Evolutionary conservation across 2,113 vertebrate species (phyloP), one percentile per base, ranked within the genome.

Genomic region (Oncorhynchus keta): DNA sequence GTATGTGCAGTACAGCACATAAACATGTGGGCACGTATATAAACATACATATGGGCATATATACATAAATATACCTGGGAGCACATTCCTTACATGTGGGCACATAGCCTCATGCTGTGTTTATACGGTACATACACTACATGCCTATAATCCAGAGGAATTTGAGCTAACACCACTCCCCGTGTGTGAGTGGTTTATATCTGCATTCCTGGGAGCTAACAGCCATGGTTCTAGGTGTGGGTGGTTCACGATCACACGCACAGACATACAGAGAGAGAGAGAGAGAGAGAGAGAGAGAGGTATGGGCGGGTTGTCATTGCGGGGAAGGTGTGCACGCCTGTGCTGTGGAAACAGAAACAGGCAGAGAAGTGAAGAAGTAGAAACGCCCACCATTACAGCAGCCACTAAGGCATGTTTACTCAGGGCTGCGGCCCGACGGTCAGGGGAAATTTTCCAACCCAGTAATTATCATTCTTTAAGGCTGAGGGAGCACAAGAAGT

Each of bases 331-430:
- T 91, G 83, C 88, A 89, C 89, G 87, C 86, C 87, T 83, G 83
- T 87, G 88, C 79, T 90, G 85, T 89, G 88, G 91, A 91, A 90
- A 92, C 80, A 79, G 81, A 86, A 55, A 55, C 49, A 51, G 49
- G 49, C 49, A 14, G 49, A 51, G 49, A 51, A 51, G 9, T 16
- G 13, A 51, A 51, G 49, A 16, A 51, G 85, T 79, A 88, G 45
- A 89, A 83, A 89, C 89, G 84, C 87, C 89, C 88, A 90, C 87
- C 89, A 88, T 92, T 89, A 92, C 89, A 83, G 88, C 85, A 91
- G 90, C 89, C 89, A 89, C 90, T 89, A 85, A 91, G 86, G 89
- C 90, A 90, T 91, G 90, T 94, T 94, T 92, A 93, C 89, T 88
- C 89, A 90, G 86, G 92, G 92, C 90, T 87, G 92, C 74, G 90